Evolutionary conservation across 2,888 invertebrate species (phyloP), one percentile per base, ranked within the genome.

Genomic region (Encarsia formosa): DNA sequence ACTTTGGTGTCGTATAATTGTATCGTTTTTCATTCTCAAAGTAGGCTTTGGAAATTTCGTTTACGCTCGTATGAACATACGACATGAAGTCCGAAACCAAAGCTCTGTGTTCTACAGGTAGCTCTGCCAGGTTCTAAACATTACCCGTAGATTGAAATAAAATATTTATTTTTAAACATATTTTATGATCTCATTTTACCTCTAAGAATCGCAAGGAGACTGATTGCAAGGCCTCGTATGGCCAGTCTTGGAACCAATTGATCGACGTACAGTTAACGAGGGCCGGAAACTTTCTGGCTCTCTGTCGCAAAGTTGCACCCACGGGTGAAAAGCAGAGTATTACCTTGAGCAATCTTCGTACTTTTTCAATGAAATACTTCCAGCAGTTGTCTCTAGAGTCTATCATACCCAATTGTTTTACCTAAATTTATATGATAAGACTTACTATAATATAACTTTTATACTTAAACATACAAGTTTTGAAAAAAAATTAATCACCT

Each of bases 191-290:
- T 41, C n/a, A 3, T 16, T 22, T 41, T 56, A 88, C 86, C 61
- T 87, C 85, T 49, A 95, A 77, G 73, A 96, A 96, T 55, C 88
- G 78, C 59, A 79, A 80, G 11, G 94, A 92, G 2, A 97, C 96
- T 29, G 93, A 93, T 58, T 87, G 82, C 64, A 97, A 76, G 24
- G 96, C 96, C 68, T 93, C 88, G 66, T 83, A 82, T 0, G 96
- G 96, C 96, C 96, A 97, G 68, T 94, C 91, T 71, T 96, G 94
- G 76, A 96, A 96, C 95, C 96, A 96, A 74, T 96, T 87, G 59
- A 96, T 94, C 15, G 90, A 84, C 0, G 94, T 91, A 69, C 93
- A 93, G 76, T 91, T 96, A 15, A 92, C 88, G 26, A 97, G 77
- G 0, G 96, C 93, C 0, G 96, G 96, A 76, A 97, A 97, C 74